Conservation (phyloP, 2,888 invertebrate species). For the Terebella lapidaria region DNA sequence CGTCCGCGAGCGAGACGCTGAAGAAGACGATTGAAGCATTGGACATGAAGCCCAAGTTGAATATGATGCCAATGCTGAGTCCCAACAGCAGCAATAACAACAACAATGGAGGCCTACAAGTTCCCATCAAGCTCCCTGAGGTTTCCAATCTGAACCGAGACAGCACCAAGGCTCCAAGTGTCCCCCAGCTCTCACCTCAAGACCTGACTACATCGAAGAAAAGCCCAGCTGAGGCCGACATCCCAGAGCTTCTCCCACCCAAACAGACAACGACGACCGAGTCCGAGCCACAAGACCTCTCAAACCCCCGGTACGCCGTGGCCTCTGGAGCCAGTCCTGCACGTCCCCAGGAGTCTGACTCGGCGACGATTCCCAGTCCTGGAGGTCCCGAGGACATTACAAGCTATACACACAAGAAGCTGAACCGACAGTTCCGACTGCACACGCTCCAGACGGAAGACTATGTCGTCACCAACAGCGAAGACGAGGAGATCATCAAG, state of each 20-base stretch:
- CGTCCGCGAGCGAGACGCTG: neutral
- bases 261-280: neutral
- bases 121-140: conserved; percentile 1
- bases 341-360: neutral
- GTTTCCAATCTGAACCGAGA: neutral
- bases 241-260: conserved; percentile 2
- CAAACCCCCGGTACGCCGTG: neutral
- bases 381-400: neutral
- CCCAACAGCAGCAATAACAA: conserved; percentile 1
- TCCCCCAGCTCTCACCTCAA: conserved; percentile 11
- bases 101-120: conserved; percentile 13
- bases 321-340: conserved; percentile 1
- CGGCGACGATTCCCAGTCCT: neutral
- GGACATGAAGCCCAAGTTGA: neutral
- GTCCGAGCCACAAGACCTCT: neutral
- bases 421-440: no score
- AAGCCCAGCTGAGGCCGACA: conserved; percentile 1
- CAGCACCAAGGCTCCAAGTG: neutral
- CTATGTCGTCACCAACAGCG: neutral
- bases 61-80: neutral
- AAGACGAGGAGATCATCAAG: neutral
- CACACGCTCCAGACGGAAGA: no score
- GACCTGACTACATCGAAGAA: conserved; percentile 20
- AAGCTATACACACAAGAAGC: neutral
- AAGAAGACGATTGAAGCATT: neutral